Conservation (phyloP, 35 echinoderm and acorn worm species). For the Heliocidaris tuberculata region DNA sequence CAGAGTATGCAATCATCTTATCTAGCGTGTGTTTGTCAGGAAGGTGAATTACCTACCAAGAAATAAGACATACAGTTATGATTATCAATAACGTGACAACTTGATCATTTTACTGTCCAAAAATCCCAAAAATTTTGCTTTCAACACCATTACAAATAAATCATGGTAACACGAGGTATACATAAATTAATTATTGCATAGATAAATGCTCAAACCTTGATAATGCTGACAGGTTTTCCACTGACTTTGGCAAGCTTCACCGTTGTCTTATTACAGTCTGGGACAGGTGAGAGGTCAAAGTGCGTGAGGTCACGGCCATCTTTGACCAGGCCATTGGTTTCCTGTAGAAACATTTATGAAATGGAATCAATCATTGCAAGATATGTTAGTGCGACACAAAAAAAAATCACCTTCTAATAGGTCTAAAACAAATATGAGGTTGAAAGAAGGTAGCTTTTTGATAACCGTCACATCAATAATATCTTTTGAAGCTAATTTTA, state of each 20-base stretch:
- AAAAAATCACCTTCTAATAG: too few relatives aligned
- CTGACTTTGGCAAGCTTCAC: constrained; percentile 25
- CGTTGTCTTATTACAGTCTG: constrained; percentile 44
- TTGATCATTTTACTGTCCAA: too few relatives aligned
- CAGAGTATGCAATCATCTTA: constrained; percentile 21
- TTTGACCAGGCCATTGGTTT: constrained; percentile 43
- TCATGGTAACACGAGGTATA: too few relatives aligned
- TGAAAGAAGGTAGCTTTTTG: too few relatives aligned
- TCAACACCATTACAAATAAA: too few relatives aligned
- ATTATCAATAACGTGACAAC: neutral
- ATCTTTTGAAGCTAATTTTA: too few relatives aligned
- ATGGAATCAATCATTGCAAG: neutral
- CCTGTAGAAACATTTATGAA: neutral
- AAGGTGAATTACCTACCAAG: constrained; percentile 21
- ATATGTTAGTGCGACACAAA: too few relatives aligned
- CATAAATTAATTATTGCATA: too few relatives aligned
- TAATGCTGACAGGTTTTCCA: constrained; percentile 14
- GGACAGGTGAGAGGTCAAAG: constrained; percentile 54
- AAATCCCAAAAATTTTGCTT: too few relatives aligned
- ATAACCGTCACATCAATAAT: too few relatives aligned
- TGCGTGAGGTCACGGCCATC: constrained; percentile 57
- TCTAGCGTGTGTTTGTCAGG: constrained; percentile 32
- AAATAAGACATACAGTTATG: neutral
- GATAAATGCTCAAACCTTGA: constrained; percentile 42
- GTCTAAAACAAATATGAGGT: neutral